A percentile compares a stretch with the other conserved stretches of the same genome.
Evolutionary conservation across 2,888 invertebrate genomes (phyloP).

Genomic region (Pediacus dermestoides): DNA sequence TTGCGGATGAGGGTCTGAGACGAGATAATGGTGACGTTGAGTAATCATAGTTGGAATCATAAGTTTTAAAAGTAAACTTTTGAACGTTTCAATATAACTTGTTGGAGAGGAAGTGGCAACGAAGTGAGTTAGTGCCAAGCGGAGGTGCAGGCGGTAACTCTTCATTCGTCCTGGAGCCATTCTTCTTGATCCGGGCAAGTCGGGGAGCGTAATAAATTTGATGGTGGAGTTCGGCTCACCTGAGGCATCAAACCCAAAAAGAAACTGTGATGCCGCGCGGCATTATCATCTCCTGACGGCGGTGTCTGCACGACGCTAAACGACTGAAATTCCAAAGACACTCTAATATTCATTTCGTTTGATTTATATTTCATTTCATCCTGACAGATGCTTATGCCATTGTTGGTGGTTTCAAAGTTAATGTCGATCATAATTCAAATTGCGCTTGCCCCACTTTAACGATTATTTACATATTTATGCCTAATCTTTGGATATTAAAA

Average conservation of each 20-base stretch:
- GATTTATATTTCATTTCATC: conserved; percentile 26
- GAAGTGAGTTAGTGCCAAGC: conserved; percentile 17
- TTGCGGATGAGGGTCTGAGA: conserved; percentile 1
- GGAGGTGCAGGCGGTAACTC: conserved; percentile 34
- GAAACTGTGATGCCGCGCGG: not conserved
- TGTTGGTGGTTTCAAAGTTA: conserved; percentile 19
- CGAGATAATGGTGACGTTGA: conserved; percentile 18
- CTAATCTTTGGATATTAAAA: conserved; percentile 29
- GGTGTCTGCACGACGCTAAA: too few relatives aligned
- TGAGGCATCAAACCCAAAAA: conserved; percentile 18
- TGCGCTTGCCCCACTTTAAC: conserved; percentile 26
- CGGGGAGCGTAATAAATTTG: conserved; percentile 40
- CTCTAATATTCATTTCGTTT: conserved; percentile 23
- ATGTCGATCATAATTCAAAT: conserved; percentile 26
- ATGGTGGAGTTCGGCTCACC: conserved; percentile 37
- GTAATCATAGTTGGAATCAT: conserved; percentile 21
- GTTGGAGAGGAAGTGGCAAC: conserved; percentile 30
- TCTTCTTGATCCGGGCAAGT: conserved; percentile 41
- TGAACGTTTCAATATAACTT: conserved; percentile 32
- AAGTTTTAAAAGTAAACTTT: conserved; percentile 23
- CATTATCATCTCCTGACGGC: conserved; percentile 6
- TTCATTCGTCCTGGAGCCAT: conserved; percentile 39
- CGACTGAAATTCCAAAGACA: conserved; percentile 28
- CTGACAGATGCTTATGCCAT: conserved; percentile 3
- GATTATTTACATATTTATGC: conserved; percentile 30